phyloP scores from a whole-genome alignment of 2,888 invertebrate genomes.

The Scaptomyza caliginosa region DNA sequence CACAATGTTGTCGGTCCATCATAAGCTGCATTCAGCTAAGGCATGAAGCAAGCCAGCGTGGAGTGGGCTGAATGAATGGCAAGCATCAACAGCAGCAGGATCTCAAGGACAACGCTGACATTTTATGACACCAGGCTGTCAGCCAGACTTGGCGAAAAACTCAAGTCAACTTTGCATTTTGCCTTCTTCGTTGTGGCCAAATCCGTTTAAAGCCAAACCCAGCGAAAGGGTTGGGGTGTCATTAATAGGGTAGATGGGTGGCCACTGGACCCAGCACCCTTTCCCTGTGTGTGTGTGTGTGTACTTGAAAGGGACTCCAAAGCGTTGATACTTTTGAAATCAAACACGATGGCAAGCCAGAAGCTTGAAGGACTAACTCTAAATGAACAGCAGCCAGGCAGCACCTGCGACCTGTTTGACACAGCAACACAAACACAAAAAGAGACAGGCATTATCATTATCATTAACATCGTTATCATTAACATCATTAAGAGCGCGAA shows the following conservation, averaged over 20 bases:
- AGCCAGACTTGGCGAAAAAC: background rate
- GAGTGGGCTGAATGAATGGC: background rate
- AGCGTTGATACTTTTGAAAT: slow-evolving; percentile 78
- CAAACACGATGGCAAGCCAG: slow-evolving; percentile 62
- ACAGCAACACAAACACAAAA: background rate
- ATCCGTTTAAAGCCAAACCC: slow-evolving; percentile 53
- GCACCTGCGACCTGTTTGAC: slow-evolving; percentile 57
- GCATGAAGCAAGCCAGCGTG: background rate
- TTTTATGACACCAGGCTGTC: slow-evolving; percentile 45
- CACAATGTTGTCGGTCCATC: slow-evolving; percentile 33
- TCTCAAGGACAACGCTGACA: slow-evolving; percentile 34
- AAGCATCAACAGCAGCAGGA: background rate
- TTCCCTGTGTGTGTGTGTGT: background rate
- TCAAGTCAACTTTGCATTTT: slow-evolving; percentile 5
- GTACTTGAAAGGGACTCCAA: slow-evolving; percentile 68
- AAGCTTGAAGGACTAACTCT: slow-evolving; percentile 11
- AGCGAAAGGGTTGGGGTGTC: background rate
- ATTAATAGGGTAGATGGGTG: background rate
- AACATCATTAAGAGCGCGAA: slow-evolving; percentile 13
- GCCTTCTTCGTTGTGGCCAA: slow-evolving; percentile 11
- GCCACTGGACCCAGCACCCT: slow-evolving; percentile 17
- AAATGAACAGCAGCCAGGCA: slow-evolving; percentile 42
- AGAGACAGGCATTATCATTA: background rate
- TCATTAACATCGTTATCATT: slow-evolving; percentile 21
- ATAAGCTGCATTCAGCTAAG: slow-evolving; percentile 27